These are phyloP conservation scores for Hippocampus mohnikei DNA, from an alignment of 2,113 vertebrate species.

Conservation along the genomic window DNA sequence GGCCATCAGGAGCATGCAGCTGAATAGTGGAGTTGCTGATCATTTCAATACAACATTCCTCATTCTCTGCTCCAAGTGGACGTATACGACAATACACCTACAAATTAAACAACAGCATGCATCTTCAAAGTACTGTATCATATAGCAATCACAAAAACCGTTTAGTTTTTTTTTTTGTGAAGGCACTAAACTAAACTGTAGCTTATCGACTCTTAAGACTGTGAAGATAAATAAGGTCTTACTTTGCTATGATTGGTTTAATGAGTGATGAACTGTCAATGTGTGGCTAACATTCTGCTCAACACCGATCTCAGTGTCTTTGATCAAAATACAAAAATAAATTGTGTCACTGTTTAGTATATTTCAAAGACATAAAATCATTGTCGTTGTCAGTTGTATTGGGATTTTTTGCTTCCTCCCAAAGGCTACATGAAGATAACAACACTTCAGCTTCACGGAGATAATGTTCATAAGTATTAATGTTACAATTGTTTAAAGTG, in stretches of 20 bases:
- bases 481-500: too few species aligned
- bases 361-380: not conserved
- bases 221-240: not conserved
- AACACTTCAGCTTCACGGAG: not conserved
- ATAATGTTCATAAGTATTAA: not conserved
- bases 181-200: not conserved
- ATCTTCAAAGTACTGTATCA: not conserved
- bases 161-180: not conserved
- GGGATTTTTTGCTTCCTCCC: not conserved
- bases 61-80: constrained; percentile 76
- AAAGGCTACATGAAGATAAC: not conserved
- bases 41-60: constrained; percentile 89
- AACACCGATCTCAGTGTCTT: too few species aligned
- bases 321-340: too few species aligned
- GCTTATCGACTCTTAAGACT: not conserved
- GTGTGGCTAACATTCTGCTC: too few species aligned
- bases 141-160: not conserved
- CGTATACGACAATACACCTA: constrained; percentile 93
- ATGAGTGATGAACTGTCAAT: too few species aligned
- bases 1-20: constrained; percentile 88
- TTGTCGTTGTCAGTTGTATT: not conserved
- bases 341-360: not conserved
- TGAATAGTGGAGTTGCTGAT: constrained; percentile 85
- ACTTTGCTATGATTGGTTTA: not conserved
- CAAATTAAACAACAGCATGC: not conserved